These are phyloP conservation scores for Heliconius nattereri DNA, from an alignment of 1,140 invertebrate genomes.

Conservation along the genomic window DNA sequence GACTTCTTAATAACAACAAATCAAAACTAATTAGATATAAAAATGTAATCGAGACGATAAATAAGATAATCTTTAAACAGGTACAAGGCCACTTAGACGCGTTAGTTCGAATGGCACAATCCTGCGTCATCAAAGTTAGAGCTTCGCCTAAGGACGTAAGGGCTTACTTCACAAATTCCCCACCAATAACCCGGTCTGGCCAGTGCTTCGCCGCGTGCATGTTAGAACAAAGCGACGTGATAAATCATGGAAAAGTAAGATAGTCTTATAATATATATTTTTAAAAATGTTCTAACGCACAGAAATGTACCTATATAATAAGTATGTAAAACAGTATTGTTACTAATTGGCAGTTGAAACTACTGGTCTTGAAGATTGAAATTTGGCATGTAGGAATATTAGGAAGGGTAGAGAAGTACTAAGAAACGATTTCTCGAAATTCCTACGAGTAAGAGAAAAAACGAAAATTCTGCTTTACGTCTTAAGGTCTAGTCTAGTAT, in stretches of 20 bases:
- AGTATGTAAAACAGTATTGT: too few relatives aligned
- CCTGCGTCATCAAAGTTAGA: slow-evolving; percentile 70
- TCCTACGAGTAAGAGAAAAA: too few relatives aligned
- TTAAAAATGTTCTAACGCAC: not conserved
- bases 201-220: slow-evolving; percentile 75
- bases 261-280: not conserved
- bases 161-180: slow-evolving; percentile 72
- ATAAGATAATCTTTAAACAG: slow-evolving; percentile 34
- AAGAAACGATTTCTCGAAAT: too few relatives aligned
- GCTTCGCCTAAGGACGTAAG: slow-evolving; percentile 71
- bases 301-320: too few relatives aligned
- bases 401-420: too few relatives aligned
- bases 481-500: too few relatives aligned
- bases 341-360: too few relatives aligned
- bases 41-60: not conserved
- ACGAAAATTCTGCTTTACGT: too few relatives aligned
- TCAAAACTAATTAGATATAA: too few relatives aligned
- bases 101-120: slow-evolving; percentile 69
- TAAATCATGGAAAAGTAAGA: slow-evolving; percentile 70
- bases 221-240: slow-evolving; percentile 73
- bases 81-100: slow-evolving; percentile 75
- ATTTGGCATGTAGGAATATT: too few relatives aligned
- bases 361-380: too few relatives aligned
- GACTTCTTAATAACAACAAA: too few relatives aligned
- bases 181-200: slow-evolving; percentile 64